Evolutionary conservation across 1,140 invertebrate species (phyloP), one percentile per base, ranked within the genome.

Genomic region (Dufourea novaeangliae): DNA sequence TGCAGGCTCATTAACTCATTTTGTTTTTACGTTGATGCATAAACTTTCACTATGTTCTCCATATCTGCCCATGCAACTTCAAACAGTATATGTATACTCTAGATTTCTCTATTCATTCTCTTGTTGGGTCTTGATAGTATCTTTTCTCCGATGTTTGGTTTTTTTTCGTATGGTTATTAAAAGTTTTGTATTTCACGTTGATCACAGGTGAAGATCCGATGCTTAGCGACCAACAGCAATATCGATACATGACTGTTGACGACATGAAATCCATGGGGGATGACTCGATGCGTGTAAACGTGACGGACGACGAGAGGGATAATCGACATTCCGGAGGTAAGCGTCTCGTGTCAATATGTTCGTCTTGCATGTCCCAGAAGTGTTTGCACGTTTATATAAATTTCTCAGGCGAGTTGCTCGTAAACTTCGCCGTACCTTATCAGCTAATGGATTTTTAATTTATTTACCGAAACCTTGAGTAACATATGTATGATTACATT

Each of bases 221-320:
- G 93, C 88, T 95, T 46, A 95, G 94, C 85, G 96, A 98, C 91
- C 95, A 96, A 88, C 96, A 97, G 83, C 96, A 97, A 79, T 97
- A 97, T 93, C 94, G 96, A 83, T 97, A 97, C 93, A 96, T 97
- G 95, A 97, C 96, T 75, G 95, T 95, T 75, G 96, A 96, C 91
- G 95, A 96, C 84, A 96, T 96, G 95, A 97, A 97, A 92, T 95
- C 95, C 46, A 93, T 96, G 80, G 95, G 95, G 66, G 96, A 96
- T 90, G 96, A 97, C 91, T 96, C 95, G 22, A 94, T 96, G 91
- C 94, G 95, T 80, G 94, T 96, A 84, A 96, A 96, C 90, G 95
- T 96, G 32, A 96, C 95, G 3, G 93, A 94, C 86, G 95, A 96
- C 90, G 95, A 96, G 86, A 94, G 83, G 83, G 92, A 93, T 68